phyloP scores from a whole-genome alignment of 2,888 invertebrate genomes.

The Acanthosepion lycidas region DNA sequence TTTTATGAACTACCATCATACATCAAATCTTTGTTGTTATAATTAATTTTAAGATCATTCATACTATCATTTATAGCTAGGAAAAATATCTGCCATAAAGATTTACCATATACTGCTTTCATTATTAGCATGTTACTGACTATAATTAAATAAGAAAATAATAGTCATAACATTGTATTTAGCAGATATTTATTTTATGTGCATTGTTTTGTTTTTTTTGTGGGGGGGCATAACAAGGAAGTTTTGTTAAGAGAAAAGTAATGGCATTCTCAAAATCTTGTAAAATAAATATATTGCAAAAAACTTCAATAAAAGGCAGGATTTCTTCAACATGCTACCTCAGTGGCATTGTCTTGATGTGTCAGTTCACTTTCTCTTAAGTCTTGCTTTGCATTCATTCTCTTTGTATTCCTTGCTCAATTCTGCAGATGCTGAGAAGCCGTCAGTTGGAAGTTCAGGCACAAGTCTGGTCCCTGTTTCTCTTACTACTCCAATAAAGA shows the following conservation, averaged over 20 bases:
- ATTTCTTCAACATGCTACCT: background rate
- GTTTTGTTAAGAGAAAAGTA: background rate
- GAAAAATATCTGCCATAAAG: too few species aligned
- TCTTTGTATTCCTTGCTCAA: conserved; percentile 20
- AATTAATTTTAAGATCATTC: too few species aligned
- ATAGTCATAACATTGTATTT: too few species aligned
- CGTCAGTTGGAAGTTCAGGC: background rate
- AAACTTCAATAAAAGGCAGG: background rate
- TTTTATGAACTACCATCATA: too few species aligned
- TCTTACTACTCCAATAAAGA: conserved; percentile 22
- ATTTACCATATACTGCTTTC: too few species aligned
- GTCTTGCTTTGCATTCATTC: conserved; percentile 2
- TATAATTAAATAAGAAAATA: too few species aligned
- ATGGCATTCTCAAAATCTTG: background rate
- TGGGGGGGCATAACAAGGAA: background rate
- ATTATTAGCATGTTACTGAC: too few species aligned
- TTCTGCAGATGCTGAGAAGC: background rate
- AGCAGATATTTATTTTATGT: too few species aligned
- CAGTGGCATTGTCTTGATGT: background rate
- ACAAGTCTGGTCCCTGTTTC: background rate
- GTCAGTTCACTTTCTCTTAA: background rate
- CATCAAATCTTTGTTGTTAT: too few species aligned
- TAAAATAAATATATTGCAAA: background rate
- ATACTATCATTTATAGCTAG: too few species aligned
- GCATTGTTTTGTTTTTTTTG: too few species aligned